A percentile compares a stretch with the other conserved stretches of the same genome.
Conservation (phyloP, 2,113 vertebrate genomes). For the Oxygymnocypris stewartii region DNA sequence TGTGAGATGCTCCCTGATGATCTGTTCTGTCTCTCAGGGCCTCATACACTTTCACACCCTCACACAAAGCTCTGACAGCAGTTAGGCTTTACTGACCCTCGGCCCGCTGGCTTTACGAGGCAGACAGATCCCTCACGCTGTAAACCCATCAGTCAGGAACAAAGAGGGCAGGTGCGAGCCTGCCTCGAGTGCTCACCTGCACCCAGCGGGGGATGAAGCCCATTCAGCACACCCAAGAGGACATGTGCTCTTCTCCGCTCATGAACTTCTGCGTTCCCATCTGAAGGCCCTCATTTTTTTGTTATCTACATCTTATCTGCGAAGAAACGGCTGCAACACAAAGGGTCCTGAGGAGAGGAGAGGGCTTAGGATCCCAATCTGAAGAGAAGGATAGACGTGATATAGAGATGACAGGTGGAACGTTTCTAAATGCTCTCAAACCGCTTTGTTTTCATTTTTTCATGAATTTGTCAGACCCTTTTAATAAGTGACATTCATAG, state of each 20-base stretch:
- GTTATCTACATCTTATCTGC: constrained; percentile 8
- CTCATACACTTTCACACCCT: constrained; percentile 52
- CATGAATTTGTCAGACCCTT: background rate
- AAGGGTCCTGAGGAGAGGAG: constrained; percentile 3
- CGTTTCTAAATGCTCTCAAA: background rate
- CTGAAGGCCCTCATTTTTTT: constrained; percentile 13
- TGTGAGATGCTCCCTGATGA: constrained; percentile 41
- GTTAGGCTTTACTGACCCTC: constrained; percentile 69
- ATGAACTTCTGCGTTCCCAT: constrained; percentile 44
- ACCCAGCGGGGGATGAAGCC: constrained; percentile 69
- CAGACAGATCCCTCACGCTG: constrained; percentile 73
- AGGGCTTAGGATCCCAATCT: background rate
- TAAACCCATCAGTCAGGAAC: constrained; percentile 77
- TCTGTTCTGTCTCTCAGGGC: constrained; percentile 25
- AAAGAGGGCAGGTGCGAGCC: constrained; percentile 76
- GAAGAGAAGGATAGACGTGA: background rate
- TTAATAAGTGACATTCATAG: background rate
- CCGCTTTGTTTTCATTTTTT: background rate
- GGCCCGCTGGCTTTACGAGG: constrained; percentile 73
- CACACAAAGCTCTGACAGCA: constrained; percentile 72
- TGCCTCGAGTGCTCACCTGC: constrained; percentile 78
- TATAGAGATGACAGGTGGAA: constrained; percentile 20
- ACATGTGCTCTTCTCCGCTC: constrained; percentile 60
- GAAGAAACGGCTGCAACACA: background rate
- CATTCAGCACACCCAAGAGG: constrained; percentile 71